Evolutionary conservation across 2,888 invertebrate genomes (phyloP).

Genomic region (Aromia moschata): DNA sequence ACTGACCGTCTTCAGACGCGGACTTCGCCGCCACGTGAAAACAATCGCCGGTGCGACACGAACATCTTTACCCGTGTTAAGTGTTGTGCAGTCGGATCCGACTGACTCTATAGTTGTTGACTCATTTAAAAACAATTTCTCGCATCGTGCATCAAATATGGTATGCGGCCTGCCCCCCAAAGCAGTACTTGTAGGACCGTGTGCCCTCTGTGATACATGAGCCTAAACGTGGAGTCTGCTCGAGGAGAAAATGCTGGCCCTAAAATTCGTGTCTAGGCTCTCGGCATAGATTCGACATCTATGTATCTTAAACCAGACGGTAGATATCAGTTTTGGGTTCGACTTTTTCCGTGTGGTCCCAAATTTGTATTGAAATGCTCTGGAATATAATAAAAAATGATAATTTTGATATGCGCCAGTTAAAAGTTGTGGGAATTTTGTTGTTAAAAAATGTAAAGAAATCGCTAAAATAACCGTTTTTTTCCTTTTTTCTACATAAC

Average conservation of each 20-base stretch:
- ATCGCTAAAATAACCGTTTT: too few relatives aligned
- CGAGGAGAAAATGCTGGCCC: conserved; percentile 19
- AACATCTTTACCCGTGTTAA: conserved; percentile 49
- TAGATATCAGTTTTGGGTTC: too few relatives aligned
- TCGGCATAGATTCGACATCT: too few relatives aligned
- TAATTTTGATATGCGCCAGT: too few relatives aligned
- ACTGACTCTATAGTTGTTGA: conserved; percentile 58
- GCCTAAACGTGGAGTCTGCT: conserved; percentile 20
- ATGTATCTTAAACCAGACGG: too few relatives aligned
- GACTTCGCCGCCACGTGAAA: conserved; percentile 37
- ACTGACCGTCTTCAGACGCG: conserved; percentile 41
- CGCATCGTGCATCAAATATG: conserved; percentile 37
- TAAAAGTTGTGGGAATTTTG: too few relatives aligned
- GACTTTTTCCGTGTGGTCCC: too few relatives aligned
- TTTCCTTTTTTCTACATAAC: too few relatives aligned
- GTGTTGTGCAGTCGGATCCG: conserved; percentile 54
- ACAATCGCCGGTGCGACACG: conserved; percentile 33
- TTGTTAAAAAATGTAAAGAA: too few relatives aligned
- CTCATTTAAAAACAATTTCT: conserved; percentile 49
- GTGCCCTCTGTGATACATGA: conserved; percentile 38
- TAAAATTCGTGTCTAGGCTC: too few relatives aligned
- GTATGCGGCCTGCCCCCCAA: conserved; percentile 34
- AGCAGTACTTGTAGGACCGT: conserved; percentile 46
- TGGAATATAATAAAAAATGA: too few relatives aligned
- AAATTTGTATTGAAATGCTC: too few relatives aligned